A percentile compares a stretch with the other conserved stretches of the same genome.
Conservation (phyloP, 2,797 vertebrate genomes). For the Gila robusta region DNA sequence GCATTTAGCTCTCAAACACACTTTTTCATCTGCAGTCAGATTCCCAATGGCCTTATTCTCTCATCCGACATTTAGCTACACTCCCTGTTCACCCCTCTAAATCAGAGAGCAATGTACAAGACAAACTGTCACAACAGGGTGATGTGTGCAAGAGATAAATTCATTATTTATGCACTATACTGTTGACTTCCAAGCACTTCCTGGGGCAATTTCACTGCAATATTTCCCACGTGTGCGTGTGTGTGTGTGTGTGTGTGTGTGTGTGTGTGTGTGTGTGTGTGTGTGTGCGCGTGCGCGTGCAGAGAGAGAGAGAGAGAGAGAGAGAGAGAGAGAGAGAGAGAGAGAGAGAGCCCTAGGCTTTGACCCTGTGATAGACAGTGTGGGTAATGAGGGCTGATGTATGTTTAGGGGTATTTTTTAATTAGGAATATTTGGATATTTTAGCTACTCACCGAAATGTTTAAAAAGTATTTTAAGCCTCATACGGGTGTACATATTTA, state of each 20-base stretch:
- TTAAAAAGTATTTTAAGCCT: background rate
- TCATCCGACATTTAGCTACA: slow-evolving; percentile 16
- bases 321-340: background rate
- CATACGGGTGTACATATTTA: background rate
- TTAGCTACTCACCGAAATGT: slow-evolving; percentile 8
- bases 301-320: background rate
- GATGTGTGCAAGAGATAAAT: slow-evolving; percentile 32
- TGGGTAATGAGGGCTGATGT: slow-evolving; percentile 46
- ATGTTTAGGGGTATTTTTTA: slow-evolving; percentile 46
- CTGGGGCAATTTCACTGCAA: slow-evolving; percentile 24
- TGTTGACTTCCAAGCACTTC: slow-evolving; percentile 34
- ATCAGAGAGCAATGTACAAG: slow-evolving; percentile 12
- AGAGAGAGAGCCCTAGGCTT: slow-evolving; percentile 32
- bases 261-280: too few relatives aligned
- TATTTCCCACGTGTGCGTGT: background rate
- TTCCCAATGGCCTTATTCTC: slow-evolving; percentile 18
- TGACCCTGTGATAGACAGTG: slow-evolving; percentile 51
- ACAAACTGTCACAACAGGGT: slow-evolving; percentile 23
- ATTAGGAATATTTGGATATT: slow-evolving; percentile 42
- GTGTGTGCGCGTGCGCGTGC: too few relatives aligned
- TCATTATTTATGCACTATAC: slow-evolving; percentile 33
- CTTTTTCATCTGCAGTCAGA: slow-evolving; percentile 18
- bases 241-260: too few relatives aligned
- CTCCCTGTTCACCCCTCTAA: slow-evolving; percentile 23
- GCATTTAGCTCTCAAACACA: slow-evolving; percentile 26